Percentiles rank a stretch among this genome's conserved stretches.
Conservation (phyloP, 2,888 invertebrate species). For the Macrosoma leucophasiata region DNA sequence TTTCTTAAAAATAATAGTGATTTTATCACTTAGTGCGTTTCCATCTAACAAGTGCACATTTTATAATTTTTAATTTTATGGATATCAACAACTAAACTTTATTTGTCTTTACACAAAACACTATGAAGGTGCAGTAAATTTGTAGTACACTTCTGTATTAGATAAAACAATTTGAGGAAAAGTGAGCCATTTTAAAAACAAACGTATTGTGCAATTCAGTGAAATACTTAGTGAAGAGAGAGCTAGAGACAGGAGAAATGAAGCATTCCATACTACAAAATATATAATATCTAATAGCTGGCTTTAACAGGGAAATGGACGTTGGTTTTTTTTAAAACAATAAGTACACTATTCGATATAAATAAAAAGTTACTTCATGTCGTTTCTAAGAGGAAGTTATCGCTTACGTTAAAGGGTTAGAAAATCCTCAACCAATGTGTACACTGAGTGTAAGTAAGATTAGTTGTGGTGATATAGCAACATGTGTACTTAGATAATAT, state of each 20-base stretch:
- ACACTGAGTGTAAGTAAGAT: conserved; percentile 42
- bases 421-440: too few species aligned
- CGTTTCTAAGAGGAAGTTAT: too few species aligned
- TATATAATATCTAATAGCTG: conserved; percentile 68
- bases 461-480: conserved; percentile 38
- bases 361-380: too few species aligned
- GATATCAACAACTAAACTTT: conserved; percentile 11
- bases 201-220: conserved; percentile 71
- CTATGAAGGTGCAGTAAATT: conserved; percentile 49
- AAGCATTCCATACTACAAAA: conserved; percentile 74
- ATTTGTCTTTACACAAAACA: conserved; percentile 18
- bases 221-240: conserved; percentile 69
- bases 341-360: conserved; percentile 28
- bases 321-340: conserved; percentile 46
- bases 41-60: conserved; percentile 49
- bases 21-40: conserved; percentile 43
- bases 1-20: conserved; percentile 31
- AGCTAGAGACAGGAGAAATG: conserved; percentile 69
- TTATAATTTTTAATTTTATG: conserved; percentile 13
- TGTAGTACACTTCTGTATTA: conserved; percentile 45
- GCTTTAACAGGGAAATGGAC: conserved; percentile 76
- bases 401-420: too few species aligned
- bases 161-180: conserved; percentile 60
- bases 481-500: conserved; percentile 28
- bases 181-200: conserved; percentile 76